Percentiles rank a stretch among this genome's conserved stretches.
Conservation (phyloP, 2,888 invertebrate species). For the Allophyes oxyacanthae region DNA sequence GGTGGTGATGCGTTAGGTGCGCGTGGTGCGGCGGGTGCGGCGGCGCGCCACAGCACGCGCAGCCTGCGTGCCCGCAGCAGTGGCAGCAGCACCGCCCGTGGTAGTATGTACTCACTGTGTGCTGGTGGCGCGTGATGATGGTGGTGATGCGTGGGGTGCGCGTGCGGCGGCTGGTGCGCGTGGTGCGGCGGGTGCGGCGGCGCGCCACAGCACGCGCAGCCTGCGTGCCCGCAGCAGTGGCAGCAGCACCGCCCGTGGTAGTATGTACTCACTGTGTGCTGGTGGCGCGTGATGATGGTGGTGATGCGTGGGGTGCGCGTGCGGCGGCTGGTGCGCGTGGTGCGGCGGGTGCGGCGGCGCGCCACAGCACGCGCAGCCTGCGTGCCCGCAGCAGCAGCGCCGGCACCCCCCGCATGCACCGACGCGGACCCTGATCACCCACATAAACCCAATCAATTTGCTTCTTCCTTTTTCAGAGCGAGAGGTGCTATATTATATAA, state of each 20-base stretch:
- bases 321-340: conserved; percentile 51
- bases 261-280: conserved; percentile 53
- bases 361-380: conserved; percentile 49
- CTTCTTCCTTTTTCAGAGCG: no score
- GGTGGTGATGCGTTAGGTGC: no score
- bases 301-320: conserved; percentile 51
- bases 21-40: no score
- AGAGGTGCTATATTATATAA: no score
- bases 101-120: conserved; percentile 70
- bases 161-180: conserved; percentile 49
- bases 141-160: conserved; percentile 52
- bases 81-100: no score
- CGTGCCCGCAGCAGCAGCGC: conserved; percentile 74
- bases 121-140: conserved; percentile 66
- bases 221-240: conserved; percentile 71
- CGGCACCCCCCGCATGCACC: conserved; percentile 72
- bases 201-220: conserved; percentile 45
- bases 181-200: conserved; percentile 48
- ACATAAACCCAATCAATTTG: neutral
- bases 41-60: no score
- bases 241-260: conserved; percentile 71
- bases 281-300: conserved; percentile 55
- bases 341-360: conserved; percentile 43
- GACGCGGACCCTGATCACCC: conserved; percentile 64
- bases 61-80: no score